Percentiles rank a stretch among this genome's conserved stretches.
Conservation (phyloP, 2,797 vertebrate genomes). For the Acridotheres tristis region DNA sequence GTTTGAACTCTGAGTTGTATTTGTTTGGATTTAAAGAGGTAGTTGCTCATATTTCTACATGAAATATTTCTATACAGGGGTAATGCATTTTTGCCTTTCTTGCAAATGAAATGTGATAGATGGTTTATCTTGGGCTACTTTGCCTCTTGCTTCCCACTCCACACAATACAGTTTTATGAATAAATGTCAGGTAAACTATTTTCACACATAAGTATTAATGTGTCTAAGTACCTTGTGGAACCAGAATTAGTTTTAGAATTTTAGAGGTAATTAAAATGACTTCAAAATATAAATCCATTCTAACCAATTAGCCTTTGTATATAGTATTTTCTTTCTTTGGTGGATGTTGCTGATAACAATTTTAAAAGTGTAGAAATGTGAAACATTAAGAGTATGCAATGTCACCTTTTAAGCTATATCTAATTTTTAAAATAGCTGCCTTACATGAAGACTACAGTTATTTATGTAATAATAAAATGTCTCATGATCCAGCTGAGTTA, state of each 20-base stretch:
- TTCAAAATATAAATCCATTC: not conserved
- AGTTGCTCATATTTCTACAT: not conserved
- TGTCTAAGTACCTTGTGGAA: not conserved
- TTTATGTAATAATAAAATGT: not conserved
- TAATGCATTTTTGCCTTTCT: not conserved
- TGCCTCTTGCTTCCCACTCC: not conserved
- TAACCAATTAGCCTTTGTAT: not conserved
- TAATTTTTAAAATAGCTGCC: not conserved
- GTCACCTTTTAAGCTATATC: not conserved
- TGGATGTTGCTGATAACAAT: not conserved
- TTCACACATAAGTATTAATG: not conserved
- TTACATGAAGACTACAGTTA: not conserved
- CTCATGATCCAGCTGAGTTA: not conserved
- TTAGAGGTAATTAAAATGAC: not conserved
- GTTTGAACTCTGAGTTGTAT: not conserved
- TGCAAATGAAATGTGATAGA: not conserved
- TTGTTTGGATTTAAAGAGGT: not conserved
- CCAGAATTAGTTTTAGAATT: not conserved
- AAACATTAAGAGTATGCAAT: not conserved
- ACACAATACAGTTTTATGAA: not conserved
- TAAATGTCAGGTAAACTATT: not conserved
- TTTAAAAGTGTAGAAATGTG: not conserved
- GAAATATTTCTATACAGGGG: not conserved
- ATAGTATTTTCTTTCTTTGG: not conserved
- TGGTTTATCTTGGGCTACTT: not conserved